These are phyloP conservation scores for Pluvianellus socialis DNA, from an alignment of 2,113 vertebrate species.

Conservation along the genomic window DNA sequence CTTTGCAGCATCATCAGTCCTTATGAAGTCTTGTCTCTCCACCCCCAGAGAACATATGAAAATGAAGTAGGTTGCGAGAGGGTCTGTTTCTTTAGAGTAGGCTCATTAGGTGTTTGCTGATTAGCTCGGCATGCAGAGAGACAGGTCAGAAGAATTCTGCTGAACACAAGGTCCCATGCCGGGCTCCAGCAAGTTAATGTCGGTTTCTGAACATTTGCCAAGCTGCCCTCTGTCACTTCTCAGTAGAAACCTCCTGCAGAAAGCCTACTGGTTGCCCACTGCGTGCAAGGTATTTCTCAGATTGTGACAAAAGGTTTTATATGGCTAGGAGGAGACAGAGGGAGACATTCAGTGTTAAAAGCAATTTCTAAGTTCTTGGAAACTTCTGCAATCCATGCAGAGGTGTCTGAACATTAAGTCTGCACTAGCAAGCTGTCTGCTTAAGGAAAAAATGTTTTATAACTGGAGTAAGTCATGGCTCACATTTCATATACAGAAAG, in stretches of 20 bases:
- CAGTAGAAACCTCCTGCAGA: constrained; percentile 75
- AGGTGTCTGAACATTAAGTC: not conserved
- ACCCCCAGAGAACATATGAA: constrained; percentile 87
- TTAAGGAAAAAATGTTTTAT: not conserved
- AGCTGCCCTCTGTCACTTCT: constrained; percentile 87
- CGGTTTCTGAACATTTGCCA: constrained; percentile 88
- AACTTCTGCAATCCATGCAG: not conserved
- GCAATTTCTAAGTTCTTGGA: not conserved
- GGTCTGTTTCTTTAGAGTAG: constrained; percentile 90
- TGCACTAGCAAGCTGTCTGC: not conserved
- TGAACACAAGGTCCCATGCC: constrained; percentile 96
- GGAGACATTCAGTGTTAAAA: not conserved
- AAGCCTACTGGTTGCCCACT: constrained; percentile 79
- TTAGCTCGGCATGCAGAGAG: constrained; percentile 85
- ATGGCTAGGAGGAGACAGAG: not conserved
- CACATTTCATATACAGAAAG: not conserved
- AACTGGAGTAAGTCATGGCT: not conserved
- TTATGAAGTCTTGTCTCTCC: constrained; percentile 94
- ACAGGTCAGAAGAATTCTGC: constrained; percentile 96
- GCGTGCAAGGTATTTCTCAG: constrained; percentile 75
- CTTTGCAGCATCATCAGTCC: constrained; percentile 99
- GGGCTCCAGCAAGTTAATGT: constrained; percentile 88
- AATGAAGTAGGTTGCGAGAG: constrained; percentile 85
- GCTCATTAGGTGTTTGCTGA: constrained; percentile 99
- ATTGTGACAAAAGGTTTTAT: constrained; percentile 79